Evolutionary conservation across 2,888 invertebrate genomes (phyloP).

Genomic region (Synergus umbraculus): DNA sequence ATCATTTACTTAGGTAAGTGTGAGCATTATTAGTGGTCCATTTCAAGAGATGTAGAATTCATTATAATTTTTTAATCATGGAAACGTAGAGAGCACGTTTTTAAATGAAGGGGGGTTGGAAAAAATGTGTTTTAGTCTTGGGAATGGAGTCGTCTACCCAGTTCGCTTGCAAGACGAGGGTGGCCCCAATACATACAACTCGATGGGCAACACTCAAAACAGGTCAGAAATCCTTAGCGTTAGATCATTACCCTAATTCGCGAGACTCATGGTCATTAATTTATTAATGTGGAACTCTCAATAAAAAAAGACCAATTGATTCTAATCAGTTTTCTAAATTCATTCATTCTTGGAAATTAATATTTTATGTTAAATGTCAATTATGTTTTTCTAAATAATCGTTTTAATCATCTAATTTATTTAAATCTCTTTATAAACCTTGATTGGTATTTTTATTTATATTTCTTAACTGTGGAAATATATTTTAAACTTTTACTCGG

Average conservation of each 20-base stretch:
- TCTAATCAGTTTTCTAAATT: not conserved
- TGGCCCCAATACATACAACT: conserved; percentile 87
- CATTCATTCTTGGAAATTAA: not conserved
- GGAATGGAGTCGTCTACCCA: conserved; percentile 92
- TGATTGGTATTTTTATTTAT: not conserved
- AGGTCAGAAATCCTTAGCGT: conserved; percentile 83
- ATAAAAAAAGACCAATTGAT: not conserved
- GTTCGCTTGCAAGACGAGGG: conserved; percentile 86
- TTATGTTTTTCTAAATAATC: not conserved
- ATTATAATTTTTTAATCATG: not conserved
- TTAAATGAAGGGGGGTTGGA: conserved; percentile 68
- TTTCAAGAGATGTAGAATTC: not conserved
- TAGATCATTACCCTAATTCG: conserved; percentile 49
- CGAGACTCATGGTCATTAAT: not conserved
- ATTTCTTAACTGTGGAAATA: not conserved
- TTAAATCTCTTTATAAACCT: too few species aligned
- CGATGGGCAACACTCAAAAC: conserved; percentile 92
- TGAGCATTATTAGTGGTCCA: not conserved
- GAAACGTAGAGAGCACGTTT: conserved; percentile 43
- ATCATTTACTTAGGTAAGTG: not conserved
- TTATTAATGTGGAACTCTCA: not conserved
- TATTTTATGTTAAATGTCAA: not conserved
- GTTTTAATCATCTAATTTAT: too few species aligned
- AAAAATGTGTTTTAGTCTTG: conserved; percentile 84
- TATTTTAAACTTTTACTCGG: not conserved